Evolutionary conservation across 2,113 vertebrate species (phyloP).

Genomic region (Meriones unguiculatus): DNA sequence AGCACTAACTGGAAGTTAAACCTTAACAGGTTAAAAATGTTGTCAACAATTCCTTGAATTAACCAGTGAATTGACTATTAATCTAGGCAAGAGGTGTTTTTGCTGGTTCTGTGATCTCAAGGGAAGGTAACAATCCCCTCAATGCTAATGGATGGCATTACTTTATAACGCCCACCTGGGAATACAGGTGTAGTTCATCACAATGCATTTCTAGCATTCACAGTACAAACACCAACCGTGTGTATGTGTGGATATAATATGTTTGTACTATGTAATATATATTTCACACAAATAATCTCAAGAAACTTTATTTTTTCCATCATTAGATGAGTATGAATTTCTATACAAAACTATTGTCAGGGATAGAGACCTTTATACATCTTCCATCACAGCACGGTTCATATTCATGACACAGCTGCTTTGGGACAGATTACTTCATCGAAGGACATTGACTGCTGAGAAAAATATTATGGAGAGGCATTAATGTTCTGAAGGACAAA

Average conservation of each 20-base stretch:
- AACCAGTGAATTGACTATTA: not conserved
- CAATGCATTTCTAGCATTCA: not conserved
- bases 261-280: not conserved
- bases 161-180: not conserved
- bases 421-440: not conserved
- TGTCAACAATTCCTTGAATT: not conserved
- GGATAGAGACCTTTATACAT: not conserved
- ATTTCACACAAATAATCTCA: not conserved
- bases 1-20: not conserved
- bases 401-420: not conserved
- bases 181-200: no score
- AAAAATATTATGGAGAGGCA: not conserved
- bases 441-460: not conserved
- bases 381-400: not conserved
- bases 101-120: not conserved
- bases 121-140: not conserved
- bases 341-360: not conserved
- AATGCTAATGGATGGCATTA: not conserved
- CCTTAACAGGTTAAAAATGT: not conserved
- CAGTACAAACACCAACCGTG: not conserved
- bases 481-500: not conserved
- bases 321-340: not conserved
- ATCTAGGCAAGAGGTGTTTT: not conserved
- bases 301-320: conserved; percentile 6
- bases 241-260: not conserved